Percentiles rank a stretch among this genome's conserved stretches.
These are phyloP conservation scores for Tipula helvola DNA, from an alignment of 2,888 invertebrate species.

Conservation along the genomic window DNA sequence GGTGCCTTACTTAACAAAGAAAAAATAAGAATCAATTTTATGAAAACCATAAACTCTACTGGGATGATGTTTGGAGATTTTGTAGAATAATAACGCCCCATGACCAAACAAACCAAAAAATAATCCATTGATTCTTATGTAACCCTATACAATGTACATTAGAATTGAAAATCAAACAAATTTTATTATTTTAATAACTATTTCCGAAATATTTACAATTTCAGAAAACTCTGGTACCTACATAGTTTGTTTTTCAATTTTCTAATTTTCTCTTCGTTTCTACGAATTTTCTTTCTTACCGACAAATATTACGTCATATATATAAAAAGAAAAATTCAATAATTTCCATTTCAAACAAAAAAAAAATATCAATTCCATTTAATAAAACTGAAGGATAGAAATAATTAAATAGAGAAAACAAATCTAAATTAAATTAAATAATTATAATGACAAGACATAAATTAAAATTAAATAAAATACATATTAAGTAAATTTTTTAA, in stretches of 20 bases:
- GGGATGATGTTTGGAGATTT: not conserved
- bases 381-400: not conserved
- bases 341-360: not conserved
- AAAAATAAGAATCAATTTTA: not conserved
- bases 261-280: not conserved
- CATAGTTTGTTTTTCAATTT: not conserved
- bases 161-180: not conserved
- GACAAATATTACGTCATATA: not conserved
- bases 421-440: not conserved
- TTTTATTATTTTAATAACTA: not conserved
- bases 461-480: not conserved
- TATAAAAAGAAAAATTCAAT: not conserved
- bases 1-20: not conserved
- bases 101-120: not conserved
- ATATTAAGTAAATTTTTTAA: not conserved
- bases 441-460: not conserved
- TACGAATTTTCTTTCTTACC: not conserved
- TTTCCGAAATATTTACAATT: not conserved
- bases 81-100: too few species aligned
- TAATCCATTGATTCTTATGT: not conserved
- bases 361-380: not conserved
- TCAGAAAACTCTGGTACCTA: not conserved
- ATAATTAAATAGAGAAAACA: not conserved
- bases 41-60: not conserved
- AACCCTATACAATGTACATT: not conserved